Evolutionary conservation across 2,888 invertebrate species (phyloP).

Genomic region (Macaria liturata): DNA sequence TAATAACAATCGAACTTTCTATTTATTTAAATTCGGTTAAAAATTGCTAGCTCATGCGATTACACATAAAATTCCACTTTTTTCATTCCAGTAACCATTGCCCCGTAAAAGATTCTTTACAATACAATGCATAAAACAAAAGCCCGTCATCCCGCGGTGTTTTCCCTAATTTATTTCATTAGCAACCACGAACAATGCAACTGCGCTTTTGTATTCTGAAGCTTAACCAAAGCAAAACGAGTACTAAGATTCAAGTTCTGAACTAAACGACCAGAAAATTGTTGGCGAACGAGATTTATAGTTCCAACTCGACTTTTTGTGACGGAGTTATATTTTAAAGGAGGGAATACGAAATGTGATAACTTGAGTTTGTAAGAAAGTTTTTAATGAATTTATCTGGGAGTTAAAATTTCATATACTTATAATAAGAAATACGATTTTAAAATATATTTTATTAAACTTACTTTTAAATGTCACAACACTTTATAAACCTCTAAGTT

Average conservation of each 20-base stretch:
- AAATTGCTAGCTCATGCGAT: too few species aligned
- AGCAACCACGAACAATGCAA: conserved; percentile 12
- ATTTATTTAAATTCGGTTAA: too few species aligned
- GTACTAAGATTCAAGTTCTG: conserved; percentile 11
- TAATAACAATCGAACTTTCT: too few species aligned
- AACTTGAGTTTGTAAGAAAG: not conserved
- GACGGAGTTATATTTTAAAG: conserved; percentile 3
- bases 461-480: too few species aligned
- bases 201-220: conserved; percentile 17
- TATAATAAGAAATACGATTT: too few species aligned
- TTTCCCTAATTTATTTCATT: conserved; percentile 21
- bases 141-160: conserved; percentile 4
- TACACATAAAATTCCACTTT: too few species aligned
- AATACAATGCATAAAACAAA: conserved; percentile 8
- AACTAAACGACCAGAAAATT: conserved; percentile 24
- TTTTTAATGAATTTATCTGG: too few species aligned
- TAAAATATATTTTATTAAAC: too few species aligned
- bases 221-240: conserved; percentile 20
- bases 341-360: conserved; percentile 10
- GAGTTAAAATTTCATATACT: too few species aligned
- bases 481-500: too few species aligned
- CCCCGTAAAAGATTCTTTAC: not conserved
- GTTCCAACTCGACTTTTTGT: conserved; percentile 10
- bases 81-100: not conserved
- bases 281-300: conserved; percentile 18